Conservation (phyloP, 2,888 invertebrate species). For the Macropis europaea region DNA sequence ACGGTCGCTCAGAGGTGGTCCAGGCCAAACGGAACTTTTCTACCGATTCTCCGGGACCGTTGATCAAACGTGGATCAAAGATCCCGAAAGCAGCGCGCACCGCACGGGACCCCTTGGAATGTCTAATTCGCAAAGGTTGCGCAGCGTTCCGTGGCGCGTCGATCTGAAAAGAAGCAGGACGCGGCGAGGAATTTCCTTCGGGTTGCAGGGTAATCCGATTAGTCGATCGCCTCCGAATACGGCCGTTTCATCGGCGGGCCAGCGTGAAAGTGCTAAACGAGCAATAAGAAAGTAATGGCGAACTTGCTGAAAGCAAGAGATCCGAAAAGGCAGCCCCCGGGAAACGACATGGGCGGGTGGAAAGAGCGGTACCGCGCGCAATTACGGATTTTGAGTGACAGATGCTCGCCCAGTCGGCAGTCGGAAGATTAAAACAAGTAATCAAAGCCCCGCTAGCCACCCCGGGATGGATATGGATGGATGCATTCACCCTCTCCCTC, state of each 20-base stretch:
- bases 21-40: too few species aligned
- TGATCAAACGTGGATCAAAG: too few species aligned
- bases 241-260: slow-evolving; percentile 14
- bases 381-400: slow-evolving; percentile 80
- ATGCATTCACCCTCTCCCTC: slow-evolving; percentile 63
- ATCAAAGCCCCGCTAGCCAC: slow-evolving; percentile 77
- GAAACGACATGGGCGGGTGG: slow-evolving; percentile 27
- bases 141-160: too few species aligned
- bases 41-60: too few species aligned
- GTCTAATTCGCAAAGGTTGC: too few species aligned
- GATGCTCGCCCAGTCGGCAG: slow-evolving; percentile 79
- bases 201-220: slow-evolving; percentile 45
- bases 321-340: slow-evolving; percentile 10
- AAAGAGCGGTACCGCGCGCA: slow-evolving; percentile 73
- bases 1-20: too few species aligned
- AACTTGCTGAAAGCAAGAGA: slow-evolving; percentile 42
- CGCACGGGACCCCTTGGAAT: too few species aligned
- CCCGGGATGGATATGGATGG: slow-evolving; percentile 77
- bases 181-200: too few species aligned
- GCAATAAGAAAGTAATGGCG: slow-evolving; percentile 71
- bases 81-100: too few species aligned
- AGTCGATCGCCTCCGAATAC: slow-evolving; percentile 31
- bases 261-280: slow-evolving; percentile 65
- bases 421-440: slow-evolving; percentile 80
- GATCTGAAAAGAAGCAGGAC: too few species aligned